Conservation (phyloP, 2,113 vertebrate genomes). For the Elephas maximus region DNA sequence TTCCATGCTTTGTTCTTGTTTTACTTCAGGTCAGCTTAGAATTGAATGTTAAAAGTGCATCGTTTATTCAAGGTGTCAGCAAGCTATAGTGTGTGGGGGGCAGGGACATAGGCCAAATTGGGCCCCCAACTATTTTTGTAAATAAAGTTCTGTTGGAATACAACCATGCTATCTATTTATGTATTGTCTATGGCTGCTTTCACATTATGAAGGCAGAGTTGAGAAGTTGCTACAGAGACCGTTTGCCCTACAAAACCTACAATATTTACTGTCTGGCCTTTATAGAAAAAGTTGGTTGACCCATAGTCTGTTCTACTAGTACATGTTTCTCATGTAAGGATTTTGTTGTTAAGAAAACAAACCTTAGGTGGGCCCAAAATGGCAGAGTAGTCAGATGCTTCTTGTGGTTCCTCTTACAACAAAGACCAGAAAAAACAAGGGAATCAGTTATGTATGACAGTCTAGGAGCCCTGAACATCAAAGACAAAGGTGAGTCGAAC, state of each 20-base stretch:
- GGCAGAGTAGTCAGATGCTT: too few relatives aligned
- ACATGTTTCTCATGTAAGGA: neutral
- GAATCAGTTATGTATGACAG: too few relatives aligned
- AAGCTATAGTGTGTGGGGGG: neutral
- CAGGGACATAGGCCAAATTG: neutral
- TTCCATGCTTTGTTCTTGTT: conserved; percentile 2
- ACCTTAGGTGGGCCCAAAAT: neutral
- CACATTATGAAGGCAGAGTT: neutral
- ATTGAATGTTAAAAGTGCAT: conserved; percentile 17
- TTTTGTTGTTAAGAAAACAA: conserved; percentile 7
- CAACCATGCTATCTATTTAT: neutral
- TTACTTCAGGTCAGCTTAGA: conserved; percentile 44
- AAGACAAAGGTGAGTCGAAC: too few relatives aligned
- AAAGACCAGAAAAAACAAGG: too few relatives aligned
- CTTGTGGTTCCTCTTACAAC: too few relatives aligned
- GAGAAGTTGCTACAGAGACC: neutral
- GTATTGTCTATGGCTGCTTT: neutral
- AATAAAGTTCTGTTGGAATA: conserved; percentile 53
- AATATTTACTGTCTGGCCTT: neutral
- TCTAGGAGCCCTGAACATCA: too few relatives aligned
- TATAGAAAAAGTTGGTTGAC: neutral
- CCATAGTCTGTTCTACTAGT: neutral
- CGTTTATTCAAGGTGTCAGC: neutral
- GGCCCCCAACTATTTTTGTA: neutral
- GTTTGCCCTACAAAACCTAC: neutral